A percentile compares a stretch with the other conserved stretches of the same genome.
These are phyloP conservation scores for Diabrotica virgifera DNA, from an alignment of 1,140 invertebrate genomes.

Conservation along the genomic window DNA sequence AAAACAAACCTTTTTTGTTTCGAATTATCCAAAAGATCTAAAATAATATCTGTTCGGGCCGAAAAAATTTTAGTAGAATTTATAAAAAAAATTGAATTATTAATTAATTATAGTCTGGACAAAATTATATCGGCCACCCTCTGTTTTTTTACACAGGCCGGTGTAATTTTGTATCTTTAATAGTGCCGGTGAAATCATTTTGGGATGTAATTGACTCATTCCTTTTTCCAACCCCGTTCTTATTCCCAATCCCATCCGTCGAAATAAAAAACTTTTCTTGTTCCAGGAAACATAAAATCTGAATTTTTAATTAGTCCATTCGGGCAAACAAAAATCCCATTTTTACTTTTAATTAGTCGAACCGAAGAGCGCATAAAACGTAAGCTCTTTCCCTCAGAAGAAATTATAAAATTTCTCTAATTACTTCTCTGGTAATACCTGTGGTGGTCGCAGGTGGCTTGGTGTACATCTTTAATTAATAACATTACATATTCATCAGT, in stretches of 20 bases:
- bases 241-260: not conserved
- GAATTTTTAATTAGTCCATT: slow-evolving; percentile 49
- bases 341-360: slow-evolving; percentile 48
- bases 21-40: too few species aligned
- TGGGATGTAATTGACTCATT: not conserved
- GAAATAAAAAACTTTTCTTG: slow-evolving; percentile 28
- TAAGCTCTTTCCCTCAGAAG: slow-evolving; percentile 32
- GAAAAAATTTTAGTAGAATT: too few species aligned
- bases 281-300: slow-evolving; percentile 35
- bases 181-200: not conserved
- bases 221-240: not conserved
- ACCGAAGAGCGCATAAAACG: slow-evolving; percentile 28
- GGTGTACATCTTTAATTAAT: slow-evolving; percentile 48
- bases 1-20: too few species aligned
- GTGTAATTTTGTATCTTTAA: too few species aligned
- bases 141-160: too few species aligned
- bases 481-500: slow-evolving; percentile 49
- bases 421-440: slow-evolving; percentile 46
- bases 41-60: too few species aligned
- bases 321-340: slow-evolving; percentile 47
- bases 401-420: slow-evolving; percentile 49
- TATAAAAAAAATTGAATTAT: too few species aligned
- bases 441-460: slow-evolving; percentile 45
- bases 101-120: too few species aligned
- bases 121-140: too few species aligned